These are phyloP conservation scores for Centropyge bicolor DNA, from an alignment of 2,797 vertebrate species.

Conservation along the genomic window DNA sequence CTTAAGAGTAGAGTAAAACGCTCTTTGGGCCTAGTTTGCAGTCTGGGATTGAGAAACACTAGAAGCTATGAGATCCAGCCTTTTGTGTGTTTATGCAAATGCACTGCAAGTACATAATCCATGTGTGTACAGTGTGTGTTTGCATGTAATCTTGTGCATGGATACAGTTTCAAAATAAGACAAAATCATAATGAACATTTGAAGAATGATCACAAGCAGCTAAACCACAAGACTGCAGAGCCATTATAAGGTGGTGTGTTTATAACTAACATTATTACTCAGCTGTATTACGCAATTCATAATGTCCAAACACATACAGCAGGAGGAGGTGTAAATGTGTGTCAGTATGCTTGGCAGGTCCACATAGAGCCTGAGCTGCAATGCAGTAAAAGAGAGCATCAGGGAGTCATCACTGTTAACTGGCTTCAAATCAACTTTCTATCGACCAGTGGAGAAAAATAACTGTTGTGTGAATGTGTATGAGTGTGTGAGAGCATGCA, in stretches of 20 bases:
- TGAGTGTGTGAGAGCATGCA: conserved; percentile 26
- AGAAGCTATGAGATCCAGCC: conserved; percentile 1
- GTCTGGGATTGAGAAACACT: neutral
- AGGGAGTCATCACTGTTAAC: conserved; percentile 46
- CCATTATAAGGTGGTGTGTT: neutral
- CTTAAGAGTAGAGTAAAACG: conserved; percentile 2
- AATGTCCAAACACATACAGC: conserved; percentile 10
- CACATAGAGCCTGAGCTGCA: conserved; percentile 39
- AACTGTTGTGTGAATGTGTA: conserved; percentile 6
- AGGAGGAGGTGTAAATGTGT: conserved; percentile 55
- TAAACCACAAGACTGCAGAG: neutral
- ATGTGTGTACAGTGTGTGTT: conserved; percentile 6
- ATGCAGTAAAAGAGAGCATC: conserved; percentile 46
- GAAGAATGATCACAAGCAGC: neutral
- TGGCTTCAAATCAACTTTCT: conserved; percentile 63
- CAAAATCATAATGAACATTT: neutral
- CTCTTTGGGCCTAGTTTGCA: conserved; percentile 21
- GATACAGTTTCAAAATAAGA: neutral
- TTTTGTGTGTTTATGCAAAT: conserved; percentile 36
- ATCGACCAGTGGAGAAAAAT: conserved; percentile 77
- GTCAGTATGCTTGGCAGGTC: conserved; percentile 60
- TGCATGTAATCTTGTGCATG: neutral
- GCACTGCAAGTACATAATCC: conserved; percentile 12
- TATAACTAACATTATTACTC: conserved; percentile 4
- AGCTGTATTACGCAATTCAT: neutral